Evolutionary conservation across 2,113 vertebrate species (phyloP), one percentile per base, ranked within the genome.

Genomic region (Mirounga angustirostris): DNA sequence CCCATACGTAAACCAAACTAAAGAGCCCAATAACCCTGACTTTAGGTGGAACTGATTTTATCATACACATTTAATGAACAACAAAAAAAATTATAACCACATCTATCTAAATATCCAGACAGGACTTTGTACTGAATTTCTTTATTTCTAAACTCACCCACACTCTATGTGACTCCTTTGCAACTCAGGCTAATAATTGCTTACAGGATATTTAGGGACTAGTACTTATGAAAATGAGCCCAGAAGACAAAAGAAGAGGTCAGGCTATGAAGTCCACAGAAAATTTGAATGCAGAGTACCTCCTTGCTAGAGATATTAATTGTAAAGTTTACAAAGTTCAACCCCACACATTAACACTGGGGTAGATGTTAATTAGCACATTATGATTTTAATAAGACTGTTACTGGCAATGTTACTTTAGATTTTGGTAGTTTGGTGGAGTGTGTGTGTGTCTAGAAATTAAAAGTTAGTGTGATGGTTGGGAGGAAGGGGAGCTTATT

Each of bases 361-460:
- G 24, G n/a, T 61, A 81, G 76, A 36, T 85, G 22, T 83, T 91
- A 95, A 93, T 90, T 97, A 92, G 46, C 67, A 78, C n/a, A 40
- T 50, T 94, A 22, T 65, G 0, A 73, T 83, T 81, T 94, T 86
- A 94, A 73, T 87, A 28, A 95, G 26, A 52, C 21, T 91, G 1
- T 76, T 76, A 52, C 33, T 88, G 36, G 14, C 5, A 88, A 58
- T 74, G 18, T 46, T 65, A 69, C n/a, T 74, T 88, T 89, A 19
- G 63, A 9, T 82, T 91, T 97, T 78, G 11, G 78, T 83, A 73
- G 16, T 89, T 93, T 95, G n/a, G 73, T 86, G 24, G 21, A 21
- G 4, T 7, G 59, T 61, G 56, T 59, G 4, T 79, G 21, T 56
- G 5, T 18, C 50, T 13, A 19, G 59, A 92, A 79, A 52, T 36